Evolutionary conservation across 2,113 vertebrate species (phyloP).

Genomic region (Vulpes ferrilata): DNA sequence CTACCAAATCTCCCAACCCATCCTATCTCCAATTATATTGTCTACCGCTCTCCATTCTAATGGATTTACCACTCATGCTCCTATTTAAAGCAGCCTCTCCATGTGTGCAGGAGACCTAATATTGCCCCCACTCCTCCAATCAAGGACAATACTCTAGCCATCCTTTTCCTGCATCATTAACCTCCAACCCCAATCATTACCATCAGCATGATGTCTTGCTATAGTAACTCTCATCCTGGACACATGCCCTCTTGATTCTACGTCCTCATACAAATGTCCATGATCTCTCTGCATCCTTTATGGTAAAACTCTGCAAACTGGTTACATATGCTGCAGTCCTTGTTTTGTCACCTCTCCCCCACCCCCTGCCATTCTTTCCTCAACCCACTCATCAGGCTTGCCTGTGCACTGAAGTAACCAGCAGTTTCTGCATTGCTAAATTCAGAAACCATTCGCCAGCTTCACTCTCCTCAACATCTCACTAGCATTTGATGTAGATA

Average conservation of each 20-base stretch:
- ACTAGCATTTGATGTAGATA: background rate
- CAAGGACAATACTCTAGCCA: background rate
- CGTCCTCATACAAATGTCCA: background rate
- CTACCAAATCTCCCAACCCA: background rate
- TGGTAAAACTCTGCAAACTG: background rate
- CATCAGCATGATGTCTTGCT: background rate
- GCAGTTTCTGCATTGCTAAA: background rate
- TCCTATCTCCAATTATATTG: too few relatives aligned
- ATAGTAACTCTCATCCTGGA: background rate
- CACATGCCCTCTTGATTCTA: background rate
- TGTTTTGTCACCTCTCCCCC: background rate
- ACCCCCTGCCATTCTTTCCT: rapidly evolving
- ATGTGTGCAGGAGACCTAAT: background rate
- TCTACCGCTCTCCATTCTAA: background rate
- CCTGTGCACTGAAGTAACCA: too few relatives aligned
- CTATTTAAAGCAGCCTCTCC: background rate
- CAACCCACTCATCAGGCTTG: background rate
- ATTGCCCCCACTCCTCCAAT: background rate
- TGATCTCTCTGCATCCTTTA: background rate
- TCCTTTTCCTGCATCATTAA: too few relatives aligned
- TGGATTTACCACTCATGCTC: background rate
- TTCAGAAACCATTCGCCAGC: background rate
- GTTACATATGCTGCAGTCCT: rapidly evolving
- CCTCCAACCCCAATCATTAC: background rate
- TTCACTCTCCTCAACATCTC: background rate